These are phyloP conservation scores for Eustalomyia histrio DNA, from an alignment of 2,888 invertebrate genomes.

Conservation along the genomic window DNA sequence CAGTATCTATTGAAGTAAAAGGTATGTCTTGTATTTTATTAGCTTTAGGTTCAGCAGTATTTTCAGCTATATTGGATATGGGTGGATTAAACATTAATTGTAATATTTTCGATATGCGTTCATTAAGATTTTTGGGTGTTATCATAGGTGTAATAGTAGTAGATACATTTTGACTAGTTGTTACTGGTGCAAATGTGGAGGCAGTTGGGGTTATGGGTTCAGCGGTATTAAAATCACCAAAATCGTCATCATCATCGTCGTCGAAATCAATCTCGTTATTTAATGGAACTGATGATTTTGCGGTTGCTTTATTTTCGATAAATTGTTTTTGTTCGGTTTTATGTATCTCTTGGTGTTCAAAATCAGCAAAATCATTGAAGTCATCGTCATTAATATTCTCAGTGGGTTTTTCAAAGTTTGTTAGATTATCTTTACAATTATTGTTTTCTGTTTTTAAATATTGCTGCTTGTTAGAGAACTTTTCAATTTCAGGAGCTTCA, in stretches of 20 bases:
- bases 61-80: not conserved
- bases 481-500: not conserved
- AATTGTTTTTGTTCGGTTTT: not conserved
- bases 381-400: slow-evolving; percentile 74
- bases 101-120: slow-evolving; percentile 68
- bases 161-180: slow-evolving; percentile 50
- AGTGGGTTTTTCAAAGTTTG: not conserved
- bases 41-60: slow-evolving; percentile 5
- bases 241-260: slow-evolving; percentile 73
- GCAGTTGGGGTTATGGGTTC: slow-evolving; percentile 48
- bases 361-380: slow-evolving; percentile 73
- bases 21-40: slow-evolving; percentile 53
- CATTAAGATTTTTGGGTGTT: slow-evolving; percentile 50
- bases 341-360: slow-evolving; percentile 31
- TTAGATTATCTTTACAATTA: not conserved
- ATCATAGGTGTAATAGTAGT: not conserved
- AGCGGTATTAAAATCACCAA: slow-evolving; percentile 76
- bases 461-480: not conserved
- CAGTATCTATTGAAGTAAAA: slow-evolving; percentile 84
- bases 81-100: slow-evolving; percentile 75
- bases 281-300: not conserved
- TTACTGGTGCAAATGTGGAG: slow-evolving; percentile 13
- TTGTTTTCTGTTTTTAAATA: not conserved
- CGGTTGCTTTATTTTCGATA: not conserved
- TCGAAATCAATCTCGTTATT: slow-evolving; percentile 21